Evolutionary conservation across 2,797 vertebrate genomes (phyloP).

Genomic region (Glossophaga mutica): DNA sequence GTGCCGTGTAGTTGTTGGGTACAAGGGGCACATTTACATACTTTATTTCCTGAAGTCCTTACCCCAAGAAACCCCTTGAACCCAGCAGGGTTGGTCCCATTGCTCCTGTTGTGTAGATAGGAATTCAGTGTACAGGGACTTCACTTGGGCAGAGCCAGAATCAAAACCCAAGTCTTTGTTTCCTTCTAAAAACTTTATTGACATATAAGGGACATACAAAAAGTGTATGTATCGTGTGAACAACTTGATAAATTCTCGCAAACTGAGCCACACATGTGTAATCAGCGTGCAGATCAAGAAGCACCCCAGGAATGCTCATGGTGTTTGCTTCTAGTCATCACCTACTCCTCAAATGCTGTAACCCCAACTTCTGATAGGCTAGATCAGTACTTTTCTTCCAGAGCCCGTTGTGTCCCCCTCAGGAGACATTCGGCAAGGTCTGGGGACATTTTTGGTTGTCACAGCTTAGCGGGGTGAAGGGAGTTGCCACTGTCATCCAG

Average conservation of each 20-base stretch:
- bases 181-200: not conserved
- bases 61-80: not conserved
- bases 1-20: not conserved
- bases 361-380: not conserved
- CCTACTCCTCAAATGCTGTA: not conserved
- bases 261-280: not conserved
- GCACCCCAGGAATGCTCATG: not conserved
- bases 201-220: not conserved
- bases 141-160: not conserved
- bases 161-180: not conserved
- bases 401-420: not conserved
- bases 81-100: not conserved
- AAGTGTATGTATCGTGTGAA: not conserved
- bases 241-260: not conserved
- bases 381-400: not conserved
- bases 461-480: not conserved
- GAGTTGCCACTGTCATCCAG: not conserved
- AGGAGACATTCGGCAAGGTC: not conserved
- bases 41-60: not conserved
- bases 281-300: not conserved
- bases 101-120: not conserved
- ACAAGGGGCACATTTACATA: not conserved
- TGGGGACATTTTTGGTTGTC: not conserved
- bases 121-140: not conserved
- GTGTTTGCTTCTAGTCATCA: not conserved